Evolutionary conservation across 2,797 vertebrate species (phyloP), one percentile per base, ranked within the genome.

Genomic region (Pteropus rufus): DNA sequence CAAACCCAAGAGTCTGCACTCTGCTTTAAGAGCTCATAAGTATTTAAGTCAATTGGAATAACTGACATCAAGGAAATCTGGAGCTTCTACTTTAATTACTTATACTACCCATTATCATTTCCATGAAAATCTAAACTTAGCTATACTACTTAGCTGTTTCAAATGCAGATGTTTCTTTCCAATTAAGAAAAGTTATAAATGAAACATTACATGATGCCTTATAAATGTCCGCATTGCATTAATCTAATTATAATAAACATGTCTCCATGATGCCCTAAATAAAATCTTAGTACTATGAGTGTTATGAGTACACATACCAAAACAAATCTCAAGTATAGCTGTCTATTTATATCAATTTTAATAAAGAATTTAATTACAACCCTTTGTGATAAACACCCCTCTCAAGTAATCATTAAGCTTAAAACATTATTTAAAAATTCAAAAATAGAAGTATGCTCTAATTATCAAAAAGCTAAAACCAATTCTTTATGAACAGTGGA

Each of bases 401-500:
- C 49, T 64, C 54, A 41, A 93, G 16, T 73, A 80, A 95, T 56
- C 65, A 62, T 36, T 89, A 69, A 85, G 29, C 16, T 58, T 89
- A 91, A 76, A 89, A 89, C 9, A 92, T 64, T 39, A 80, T 67
- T 91, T 83, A 46, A 56, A 93, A 18, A 49, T 70, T 93, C 39
- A 67, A 94, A 70, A 81, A 77, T 77, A 81, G 93, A 52, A 4
- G 10, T 46, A 90, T 41, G 8, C 3, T 26, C 15, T 96, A 75
- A 83, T 39, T 29, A 92, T 41, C 70, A 94, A 92, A 84, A 95
- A 52, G 69, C 49, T 46, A 58, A 94, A 76, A 26, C 26, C 26
- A 77, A 81, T 70, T 73, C 54, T 84, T 65, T 31, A 73, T 1
- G 14, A 65, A 64, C 10, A 62, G 18, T 36, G 52, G 56, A 84